phyloP scores from a whole-genome alignment of 2,888 invertebrate genomes.

The Therioaphis trifolii region DNA sequence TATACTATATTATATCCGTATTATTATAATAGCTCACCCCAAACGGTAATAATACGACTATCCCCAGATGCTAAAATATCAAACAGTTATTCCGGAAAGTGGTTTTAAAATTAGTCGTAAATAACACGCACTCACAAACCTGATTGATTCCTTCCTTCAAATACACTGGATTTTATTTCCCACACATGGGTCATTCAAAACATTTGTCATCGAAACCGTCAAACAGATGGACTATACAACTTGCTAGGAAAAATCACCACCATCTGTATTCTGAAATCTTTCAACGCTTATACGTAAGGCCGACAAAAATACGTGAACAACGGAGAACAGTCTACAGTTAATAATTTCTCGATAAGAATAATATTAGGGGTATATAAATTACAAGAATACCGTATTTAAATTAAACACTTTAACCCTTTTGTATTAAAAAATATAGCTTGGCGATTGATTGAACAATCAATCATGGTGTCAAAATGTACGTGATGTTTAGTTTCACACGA shows the following conservation, averaged over 20 bases:
- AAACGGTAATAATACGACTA: background rate
- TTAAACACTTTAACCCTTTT: constrained; percentile 40
- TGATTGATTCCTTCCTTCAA: constrained; percentile 36
- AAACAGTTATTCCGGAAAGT: constrained; percentile 25
- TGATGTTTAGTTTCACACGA: constrained; percentile 47
- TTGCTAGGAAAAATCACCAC: constrained; percentile 25
- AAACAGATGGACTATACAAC: constrained; percentile 20
- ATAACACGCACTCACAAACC: constrained; percentile 5
- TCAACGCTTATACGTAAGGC: background rate
- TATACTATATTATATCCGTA: too few relatives aligned
- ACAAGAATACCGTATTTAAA: constrained; percentile 12
- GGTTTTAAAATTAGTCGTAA: constrained; percentile 27
- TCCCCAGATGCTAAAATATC: constrained; percentile 25
- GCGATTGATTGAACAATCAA: constrained; percentile 53
- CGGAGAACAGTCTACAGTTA: constrained; percentile 26
- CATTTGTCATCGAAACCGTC: constrained; percentile 10
- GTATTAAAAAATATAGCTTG: constrained; percentile 24
- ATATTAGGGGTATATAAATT: constrained; percentile 53
- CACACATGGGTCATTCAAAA: constrained; percentile 26
- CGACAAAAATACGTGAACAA: background rate
- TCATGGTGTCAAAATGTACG: constrained; percentile 42
- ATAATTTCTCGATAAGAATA: constrained; percentile 42
- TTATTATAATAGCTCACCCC: background rate
- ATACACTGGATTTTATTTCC: constrained; percentile 18
- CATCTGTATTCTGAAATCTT: constrained; percentile 7